Evolutionary conservation across 1,140 invertebrate genomes (phyloP), one percentile per base, ranked within the genome.

Genomic region (Alviniconcha marisindica): DNA sequence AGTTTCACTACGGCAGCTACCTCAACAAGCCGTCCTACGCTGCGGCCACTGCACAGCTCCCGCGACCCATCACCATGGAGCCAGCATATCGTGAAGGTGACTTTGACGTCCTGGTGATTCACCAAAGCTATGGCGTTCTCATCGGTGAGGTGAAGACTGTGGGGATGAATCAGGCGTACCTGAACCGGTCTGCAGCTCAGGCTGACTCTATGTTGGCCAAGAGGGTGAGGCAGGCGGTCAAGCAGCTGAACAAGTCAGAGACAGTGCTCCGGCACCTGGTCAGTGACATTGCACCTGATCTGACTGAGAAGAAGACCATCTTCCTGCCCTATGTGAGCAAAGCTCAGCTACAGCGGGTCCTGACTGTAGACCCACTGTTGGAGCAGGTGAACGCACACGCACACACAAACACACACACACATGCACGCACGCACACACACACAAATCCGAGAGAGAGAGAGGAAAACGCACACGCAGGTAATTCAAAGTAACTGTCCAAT

Each of bases 161-260:
- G 0, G 73, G 73, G 2, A 33, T 44, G 73, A 76, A 44, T 0
- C 31, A 40, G 3, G 38, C 0, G 14, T 33, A 44, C 14, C 38
- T 44, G 1, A 10, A 76, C 0, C 40, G 24, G 1, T 24, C 12
- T n/a, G 3, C 4, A 28, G 18, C 38, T 15, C 38, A 40, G 73
- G 5, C 73, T 12, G 73, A 76, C 28, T 0, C 40, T 4, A 24
- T 28, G 21, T 21, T 76, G 38, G 42, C 73, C 15, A 42, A 44
- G 28, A 76, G 73, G 42, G 73, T 76, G 21, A 38, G 40, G 24
- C 40, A 76, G 38, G 73, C 73, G 10, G 38, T 76, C 42, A 44
- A 76, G 7, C 73, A 76, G 24, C 73, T 76, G 38, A n/a, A 76
- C 73, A 76, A 44, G 73, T 76, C 73, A 18, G 73, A 76, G 73